Base-by-base conservation (phyloP, 1,140 invertebrate species). In the Saccostrea cuccullata region DNA sequence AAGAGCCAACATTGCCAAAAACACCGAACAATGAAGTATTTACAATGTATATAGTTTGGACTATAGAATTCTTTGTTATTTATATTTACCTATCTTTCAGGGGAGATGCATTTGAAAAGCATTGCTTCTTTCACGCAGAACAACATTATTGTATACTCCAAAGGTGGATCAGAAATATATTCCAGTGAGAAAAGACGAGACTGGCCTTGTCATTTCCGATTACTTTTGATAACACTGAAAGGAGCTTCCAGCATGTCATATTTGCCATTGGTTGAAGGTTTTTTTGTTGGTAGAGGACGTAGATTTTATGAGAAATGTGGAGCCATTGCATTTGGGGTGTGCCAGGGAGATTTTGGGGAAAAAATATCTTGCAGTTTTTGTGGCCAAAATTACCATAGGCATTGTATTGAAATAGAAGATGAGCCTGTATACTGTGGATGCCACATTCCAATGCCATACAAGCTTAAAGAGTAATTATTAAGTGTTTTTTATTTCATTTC, bases 221-320 rank as follows among this genome's bases (percentile, higher is more conserved):
- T 70, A 12, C 67, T 70, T 70, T 17, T n/a, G n/a, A 70, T 70
- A n/a, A 70, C 17, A 70, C 17, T 70, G 67, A 70, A 70, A 70
- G 67, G n/a, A 70, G 17, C 17, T n/a, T n/a, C 67, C 17, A 70
- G 20, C 67, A 70, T 20, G 13, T 60, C 58, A 17, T 70, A n/a
- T 26, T 70, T 70, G 67, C 67, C 67, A n/a, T 26, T 70, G 67
- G 67, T 70, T 17, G n/a, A 70, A n/a, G 11, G 67, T 70, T 70
- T 70, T n/a, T 12, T 70, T 70, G 67, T 70, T 70, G 26, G 67
- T 12, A 70, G 67, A 70, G 67, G 67, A n/a, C 67, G n/a, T 17
- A 70, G n/a, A n/a, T 70, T 70, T 70, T 70, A n/a, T 70, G 67
- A 70, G 67, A 70, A 70, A 70, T 70, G 67, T 70, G 67, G 67